Percentiles rank a stretch among this genome's conserved stretches.
phyloP scores from a whole-genome alignment of 2,797 vertebrate genomes.

The Spinus olivaceus region DNA sequence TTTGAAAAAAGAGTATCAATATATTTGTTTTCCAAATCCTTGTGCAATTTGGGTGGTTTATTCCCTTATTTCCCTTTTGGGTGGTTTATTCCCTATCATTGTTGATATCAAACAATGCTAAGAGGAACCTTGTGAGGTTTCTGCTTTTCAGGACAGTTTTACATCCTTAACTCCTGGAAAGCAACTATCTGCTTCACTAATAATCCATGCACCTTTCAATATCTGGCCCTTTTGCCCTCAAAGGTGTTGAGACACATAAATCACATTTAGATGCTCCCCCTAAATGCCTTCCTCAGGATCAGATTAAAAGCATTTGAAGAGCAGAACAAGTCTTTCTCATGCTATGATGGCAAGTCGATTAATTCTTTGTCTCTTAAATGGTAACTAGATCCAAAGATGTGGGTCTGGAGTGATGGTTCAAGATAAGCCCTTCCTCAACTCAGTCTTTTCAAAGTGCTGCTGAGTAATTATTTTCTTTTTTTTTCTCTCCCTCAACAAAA shows the following conservation, averaged over 20 bases:
- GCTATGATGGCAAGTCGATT: not conserved
- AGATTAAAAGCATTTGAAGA: not conserved
- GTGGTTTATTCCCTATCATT: not conserved
- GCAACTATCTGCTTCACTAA: not conserved
- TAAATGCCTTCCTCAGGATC: not conserved
- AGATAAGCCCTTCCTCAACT: not conserved
- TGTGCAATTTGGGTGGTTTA: rapidly evolving
- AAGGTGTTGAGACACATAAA: not conserved
- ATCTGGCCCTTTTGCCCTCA: not conserved
- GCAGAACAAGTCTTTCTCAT: not conserved
- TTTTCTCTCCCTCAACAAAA: not conserved
- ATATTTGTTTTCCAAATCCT: not conserved
- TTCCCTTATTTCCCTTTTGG: not conserved
- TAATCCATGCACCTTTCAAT: not conserved
- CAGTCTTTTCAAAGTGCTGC: not conserved
- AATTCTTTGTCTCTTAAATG: not conserved
- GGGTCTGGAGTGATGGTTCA: not conserved
- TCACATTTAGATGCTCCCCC: not conserved
- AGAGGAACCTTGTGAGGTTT: not conserved
- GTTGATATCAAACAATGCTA: not conserved
- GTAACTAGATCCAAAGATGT: not conserved
- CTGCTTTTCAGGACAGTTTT: not conserved
- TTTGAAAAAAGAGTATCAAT: not conserved
- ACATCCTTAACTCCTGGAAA: not conserved
- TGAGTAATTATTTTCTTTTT: not conserved